Percentiles rank a stretch among this genome's conserved stretches.
Evolutionary conservation across 2,113 vertebrate genomes (phyloP).

Genomic region (Sus scrofa): DNA sequence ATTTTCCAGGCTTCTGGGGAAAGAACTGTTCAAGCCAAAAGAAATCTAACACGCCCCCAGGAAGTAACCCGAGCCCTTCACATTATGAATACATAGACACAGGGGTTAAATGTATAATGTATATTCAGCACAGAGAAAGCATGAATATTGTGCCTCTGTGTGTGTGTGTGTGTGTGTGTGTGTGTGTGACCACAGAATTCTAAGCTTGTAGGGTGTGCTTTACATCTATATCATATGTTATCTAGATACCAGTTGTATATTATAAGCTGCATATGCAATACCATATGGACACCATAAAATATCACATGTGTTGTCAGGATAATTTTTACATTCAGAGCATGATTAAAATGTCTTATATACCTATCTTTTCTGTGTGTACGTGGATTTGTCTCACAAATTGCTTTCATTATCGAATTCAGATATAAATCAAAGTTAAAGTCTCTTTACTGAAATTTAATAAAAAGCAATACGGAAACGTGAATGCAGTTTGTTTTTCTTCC

Average conservation of each 20-base stretch:
- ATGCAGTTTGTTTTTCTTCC: constrained; percentile 83
- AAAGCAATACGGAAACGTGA: constrained; percentile 81
- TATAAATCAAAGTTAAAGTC: constrained; percentile 71
- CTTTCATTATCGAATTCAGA: constrained; percentile 76
- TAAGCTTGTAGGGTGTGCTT: constrained; percentile 71
- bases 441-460: constrained; percentile 75
- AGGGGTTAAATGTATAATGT: constrained; percentile 69
- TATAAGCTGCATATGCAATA: constrained; percentile 84
- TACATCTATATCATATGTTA: constrained; percentile 82
- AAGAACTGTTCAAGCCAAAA: constrained; percentile 51
- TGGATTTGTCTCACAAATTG: constrained; percentile 68
- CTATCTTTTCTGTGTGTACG: constrained; percentile 54
- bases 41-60: constrained; percentile 50
- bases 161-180: neutral
- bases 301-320: constrained; percentile 82
- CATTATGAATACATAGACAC: neutral
- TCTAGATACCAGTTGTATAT: constrained; percentile 84
- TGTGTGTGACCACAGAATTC: constrained; percentile 62
- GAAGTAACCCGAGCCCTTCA: constrained; percentile 47
- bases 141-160: constrained; percentile 26
- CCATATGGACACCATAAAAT: constrained; percentile 84
- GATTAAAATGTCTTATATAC: constrained; percentile 76
- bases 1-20: constrained; percentile 63
- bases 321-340: constrained; percentile 80
- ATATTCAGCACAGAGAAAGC: constrained; percentile 61